Evolutionary conservation across 2,797 vertebrate species (phyloP).

Genomic region (Crenichthys baileyi): DNA sequence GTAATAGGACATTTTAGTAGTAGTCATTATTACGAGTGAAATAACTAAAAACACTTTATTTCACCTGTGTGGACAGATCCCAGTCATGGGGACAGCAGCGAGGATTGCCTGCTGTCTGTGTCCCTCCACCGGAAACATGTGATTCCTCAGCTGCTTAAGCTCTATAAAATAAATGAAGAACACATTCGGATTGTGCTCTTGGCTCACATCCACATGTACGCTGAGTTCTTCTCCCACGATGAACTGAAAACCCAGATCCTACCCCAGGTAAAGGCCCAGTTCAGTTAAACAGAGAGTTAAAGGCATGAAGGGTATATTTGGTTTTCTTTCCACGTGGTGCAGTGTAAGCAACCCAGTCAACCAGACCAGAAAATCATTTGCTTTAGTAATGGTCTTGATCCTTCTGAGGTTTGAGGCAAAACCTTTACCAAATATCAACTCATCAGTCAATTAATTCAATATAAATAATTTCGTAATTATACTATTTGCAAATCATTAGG

Average conservation of each 20-base stretch:
- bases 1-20: constrained; percentile 67
- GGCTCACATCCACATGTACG: constrained; percentile 91
- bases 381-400: neutral
- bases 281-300: neutral
- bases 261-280: constrained; percentile 87
- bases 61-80: constrained; percentile 61
- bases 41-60: neutral
- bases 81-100: constrained; percentile 55
- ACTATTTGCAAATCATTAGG: too few species aligned
- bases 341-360: neutral
- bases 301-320: neutral
- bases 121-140: constrained; percentile 89
- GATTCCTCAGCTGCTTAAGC: constrained; percentile 90
- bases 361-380: neutral
- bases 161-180: constrained; percentile 93
- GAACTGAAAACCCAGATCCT: constrained; percentile 92
- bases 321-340: neutral
- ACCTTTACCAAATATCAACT: neutral
- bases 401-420: neutral
- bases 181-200: constrained; percentile 92
- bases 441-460: neutral
- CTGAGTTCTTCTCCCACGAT: constrained; percentile 88
- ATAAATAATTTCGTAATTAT: neutral
- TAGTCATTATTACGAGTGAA: too few species aligned
- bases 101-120: constrained; percentile 87